Base-by-base conservation (phyloP, 2,113 vertebrate genomes). In the Laticauda laticaudata region DNA sequence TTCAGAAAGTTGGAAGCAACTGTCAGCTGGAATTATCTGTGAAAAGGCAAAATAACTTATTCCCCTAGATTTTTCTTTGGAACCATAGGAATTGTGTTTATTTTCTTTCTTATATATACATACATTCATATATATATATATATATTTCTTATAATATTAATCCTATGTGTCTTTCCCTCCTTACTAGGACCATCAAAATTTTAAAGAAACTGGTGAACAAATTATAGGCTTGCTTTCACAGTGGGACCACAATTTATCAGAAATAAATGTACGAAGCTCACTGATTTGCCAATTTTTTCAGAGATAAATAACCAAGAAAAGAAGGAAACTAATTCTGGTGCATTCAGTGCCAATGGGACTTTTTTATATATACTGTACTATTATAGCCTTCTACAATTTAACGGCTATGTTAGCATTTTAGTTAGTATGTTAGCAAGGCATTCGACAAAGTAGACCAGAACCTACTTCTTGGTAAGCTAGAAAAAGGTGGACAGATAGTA, bases 161-260 rank as follows among this genome's bases (percentile, higher is more conserved):
- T 94, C 61, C 92, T 9, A 51, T 93, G 55, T 29, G 4, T 54
- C 54, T 88, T 8, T 39, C 29, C 11, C 21, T 34, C 2, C 94
- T 85, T 94, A 95, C 95, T 95, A 97, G 97, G 93, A 61, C 93
- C 12, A 61, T 55, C 87, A 75, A 94, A 94, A 94, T 92, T 57
- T 85, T 95, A 57, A 95, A 89, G 91, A 95, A 93, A 7, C 23
- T 20, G 94, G 88, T 54, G 56, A 29, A 94, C 54, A 96, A 51
- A 91, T 20, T 15, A 90, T 91, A 75, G 29, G 88, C 0, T 21
- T 61, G 56, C 92, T 39, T 23, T 75, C 26, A 11, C 26, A 75
- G 59, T 90, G 51, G 59, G 88, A 26, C 1, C 5, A 39, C 9
- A 59, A 81, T 64, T 45, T 20, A 21, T 75, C 39, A 45, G 18